Base-by-base conservation (phyloP, 2,888 invertebrate species). In the Sesamia inferens region DNA sequence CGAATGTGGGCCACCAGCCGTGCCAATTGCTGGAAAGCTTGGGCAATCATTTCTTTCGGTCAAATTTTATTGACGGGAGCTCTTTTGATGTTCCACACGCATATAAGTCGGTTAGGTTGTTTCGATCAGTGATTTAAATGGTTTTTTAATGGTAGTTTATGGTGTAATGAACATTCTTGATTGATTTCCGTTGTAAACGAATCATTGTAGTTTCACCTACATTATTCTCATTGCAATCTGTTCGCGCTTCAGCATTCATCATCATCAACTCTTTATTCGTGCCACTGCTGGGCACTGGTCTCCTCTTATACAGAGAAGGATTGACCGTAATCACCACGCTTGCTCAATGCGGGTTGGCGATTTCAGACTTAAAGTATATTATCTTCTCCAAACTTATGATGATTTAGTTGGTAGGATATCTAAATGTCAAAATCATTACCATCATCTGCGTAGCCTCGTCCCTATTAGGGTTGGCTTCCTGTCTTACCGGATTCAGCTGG, bases 21-120 rank as follows among this genome's bases (percentile, higher is more conserved):
- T 68, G 76, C 71, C 75, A 81, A 68, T 78, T 75, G 76, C 82
- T 78, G 76, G 70, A 85, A 74, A 77, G 75, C 74, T 86, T 86
- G 69, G 55, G 86, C 76, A 86, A 85, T 78, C 65, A 78, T 76
- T 82, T 81, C 84, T 77, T 84, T 76, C 69, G 61, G 71, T 71
- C 71, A 67, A 57, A 73, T 75, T 79, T 75, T 82, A 85, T 85
- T 86, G 85, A 86, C 85, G 74, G 62, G 42, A 58, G 61, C 74
- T 63, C 68, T 74, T 82, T 85, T 84, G 85, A 84, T 79, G 81
- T 77, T 66, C 68, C 55, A 24, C 39, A 63, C 0, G 22, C n/a
- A 59, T 61, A 64, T 80, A 70, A 81, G 82, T 76, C 84, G 71
- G 70, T 42, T 67, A 44, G 44, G 65, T 68, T 71, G 83, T 79